A percentile compares a stretch with the other conserved stretches of the same genome.
Evolutionary conservation across 2,888 invertebrate species (phyloP).

Genomic region (Synanthedon andrenaeformis): DNA sequence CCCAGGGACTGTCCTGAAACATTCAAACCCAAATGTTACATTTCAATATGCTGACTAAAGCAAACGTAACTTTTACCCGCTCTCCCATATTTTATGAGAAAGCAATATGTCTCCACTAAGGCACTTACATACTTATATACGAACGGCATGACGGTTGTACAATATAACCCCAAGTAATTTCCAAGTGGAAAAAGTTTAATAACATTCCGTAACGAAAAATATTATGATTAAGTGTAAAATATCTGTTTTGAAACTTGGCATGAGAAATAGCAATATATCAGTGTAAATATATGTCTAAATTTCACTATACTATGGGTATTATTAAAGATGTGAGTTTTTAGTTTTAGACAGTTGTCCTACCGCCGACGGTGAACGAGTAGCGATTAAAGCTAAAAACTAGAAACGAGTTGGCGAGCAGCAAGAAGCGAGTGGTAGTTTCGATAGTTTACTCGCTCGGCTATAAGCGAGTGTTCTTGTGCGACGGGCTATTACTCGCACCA

Average conservation of each 20-base stretch:
- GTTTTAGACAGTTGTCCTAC: too few relatives aligned
- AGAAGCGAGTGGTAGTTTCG: too few relatives aligned
- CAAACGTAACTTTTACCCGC: slow-evolving; percentile 38
- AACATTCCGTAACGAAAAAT: slow-evolving; percentile 8
- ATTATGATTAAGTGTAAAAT: not conserved
- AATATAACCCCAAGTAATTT: slow-evolving; percentile 8
- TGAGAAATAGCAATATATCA: not conserved
- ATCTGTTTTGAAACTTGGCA: not conserved
- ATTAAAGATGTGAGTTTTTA: too few relatives aligned
- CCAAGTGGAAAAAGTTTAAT: slow-evolving; percentile 9
- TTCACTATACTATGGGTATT: too few relatives aligned
- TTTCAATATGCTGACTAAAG: slow-evolving; percentile 58
- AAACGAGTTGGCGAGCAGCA: too few relatives aligned
- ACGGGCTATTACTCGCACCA: too few relatives aligned
- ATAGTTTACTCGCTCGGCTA: too few relatives aligned
- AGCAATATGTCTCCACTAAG: slow-evolving; percentile 28
- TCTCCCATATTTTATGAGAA: slow-evolving; percentile 34
- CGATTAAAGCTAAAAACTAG: too few relatives aligned
- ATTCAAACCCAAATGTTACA: slow-evolving; percentile 51
- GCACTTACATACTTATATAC: not conserved
- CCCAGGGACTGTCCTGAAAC: slow-evolving; percentile 31
- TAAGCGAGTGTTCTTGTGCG: too few relatives aligned
- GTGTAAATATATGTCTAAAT: not conserved
- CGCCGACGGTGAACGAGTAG: too few relatives aligned
- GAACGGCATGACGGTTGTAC: slow-evolving; percentile 1